Conservation (phyloP, 2,888 invertebrate species). For the Capitulum mitella region DNA sequence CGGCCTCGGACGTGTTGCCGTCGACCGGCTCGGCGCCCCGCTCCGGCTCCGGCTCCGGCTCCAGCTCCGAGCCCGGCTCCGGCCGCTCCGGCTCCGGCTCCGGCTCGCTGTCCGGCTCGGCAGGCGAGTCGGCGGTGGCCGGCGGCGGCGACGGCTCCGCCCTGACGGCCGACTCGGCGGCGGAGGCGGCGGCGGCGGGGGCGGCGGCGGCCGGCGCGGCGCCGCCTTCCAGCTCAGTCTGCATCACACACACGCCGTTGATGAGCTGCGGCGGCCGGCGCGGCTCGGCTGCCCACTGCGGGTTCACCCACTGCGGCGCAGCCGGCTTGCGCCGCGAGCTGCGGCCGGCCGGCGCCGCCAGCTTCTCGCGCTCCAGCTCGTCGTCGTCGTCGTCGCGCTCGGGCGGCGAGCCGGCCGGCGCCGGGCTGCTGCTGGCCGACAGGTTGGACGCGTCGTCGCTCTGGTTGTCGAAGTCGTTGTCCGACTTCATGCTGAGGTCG, state of each 20-base stretch:
- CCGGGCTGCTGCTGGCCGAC: not conserved
- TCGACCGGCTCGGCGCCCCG: not conserved
- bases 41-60: not conserved
- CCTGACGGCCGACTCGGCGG: not conserved
- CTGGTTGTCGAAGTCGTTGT: constrained; percentile 58
- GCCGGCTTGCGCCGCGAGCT: constrained; percentile 82
- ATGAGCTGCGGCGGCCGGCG: constrained; percentile 18
- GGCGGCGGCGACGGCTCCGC: not conserved
- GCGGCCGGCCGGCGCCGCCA: constrained; percentile 39
- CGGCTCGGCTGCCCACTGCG: constrained; percentile 57
- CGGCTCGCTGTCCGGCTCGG: not conserved
- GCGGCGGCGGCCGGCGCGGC: not conserved
- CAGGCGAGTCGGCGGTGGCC: not conserved
- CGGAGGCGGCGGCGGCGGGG: not conserved
- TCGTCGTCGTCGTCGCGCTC: not conserved
- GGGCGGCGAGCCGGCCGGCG: constrained; percentile 10
- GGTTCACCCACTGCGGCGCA: constrained; percentile 96
- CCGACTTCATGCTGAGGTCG: constrained; percentile 72
- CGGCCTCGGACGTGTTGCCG: not conserved
- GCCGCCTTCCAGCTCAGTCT: constrained; percentile 6
- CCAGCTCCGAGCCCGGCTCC: not conserved
- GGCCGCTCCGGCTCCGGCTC: not conserved
- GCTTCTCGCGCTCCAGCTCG: not conserved
- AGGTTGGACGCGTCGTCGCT: constrained; percentile 11
- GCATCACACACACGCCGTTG: constrained; percentile 17